Conservation (phyloP, 2,113 vertebrate species). For the pig (Sus scrofa) region DNA sequence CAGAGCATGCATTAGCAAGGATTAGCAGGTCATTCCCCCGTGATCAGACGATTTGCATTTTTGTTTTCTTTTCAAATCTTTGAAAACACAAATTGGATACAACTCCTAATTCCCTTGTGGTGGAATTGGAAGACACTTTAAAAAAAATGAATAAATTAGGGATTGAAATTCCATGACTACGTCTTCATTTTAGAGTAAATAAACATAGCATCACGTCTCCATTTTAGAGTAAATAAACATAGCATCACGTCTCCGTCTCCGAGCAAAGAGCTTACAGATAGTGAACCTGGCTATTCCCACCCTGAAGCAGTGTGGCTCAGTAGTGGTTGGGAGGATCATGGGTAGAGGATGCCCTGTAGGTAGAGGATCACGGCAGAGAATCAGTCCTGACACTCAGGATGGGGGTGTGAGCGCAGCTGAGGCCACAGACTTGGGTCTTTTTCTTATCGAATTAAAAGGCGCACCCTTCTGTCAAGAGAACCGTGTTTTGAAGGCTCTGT, state of each 20-base stretch:
- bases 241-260: background rate
- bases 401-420: background rate
- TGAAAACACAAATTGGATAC: conserved; percentile 41
- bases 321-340: rapidly evolving
- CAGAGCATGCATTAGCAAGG: background rate
- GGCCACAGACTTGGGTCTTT: background rate
- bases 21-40: background rate
- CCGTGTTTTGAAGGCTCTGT: background rate
- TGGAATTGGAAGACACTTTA: conserved; percentile 11
- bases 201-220: background rate
- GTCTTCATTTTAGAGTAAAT: conserved; percentile 52
- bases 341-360: no score
- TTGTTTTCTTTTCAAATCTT: conserved; percentile 37
- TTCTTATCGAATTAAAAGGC: background rate
- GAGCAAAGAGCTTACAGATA: background rate
- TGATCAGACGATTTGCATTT: background rate
- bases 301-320: background rate
- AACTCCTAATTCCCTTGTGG: conserved; percentile 49
- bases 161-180: conserved; percentile 44
- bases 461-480: background rate
- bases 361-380: no score
- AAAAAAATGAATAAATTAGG: conserved; percentile 55
- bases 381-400: background rate
- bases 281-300: background rate
- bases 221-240: conserved; percentile 9